Evolutionary conservation across 2,888 invertebrate genomes (phyloP).

Genomic region (Cryptus armator): DNA sequence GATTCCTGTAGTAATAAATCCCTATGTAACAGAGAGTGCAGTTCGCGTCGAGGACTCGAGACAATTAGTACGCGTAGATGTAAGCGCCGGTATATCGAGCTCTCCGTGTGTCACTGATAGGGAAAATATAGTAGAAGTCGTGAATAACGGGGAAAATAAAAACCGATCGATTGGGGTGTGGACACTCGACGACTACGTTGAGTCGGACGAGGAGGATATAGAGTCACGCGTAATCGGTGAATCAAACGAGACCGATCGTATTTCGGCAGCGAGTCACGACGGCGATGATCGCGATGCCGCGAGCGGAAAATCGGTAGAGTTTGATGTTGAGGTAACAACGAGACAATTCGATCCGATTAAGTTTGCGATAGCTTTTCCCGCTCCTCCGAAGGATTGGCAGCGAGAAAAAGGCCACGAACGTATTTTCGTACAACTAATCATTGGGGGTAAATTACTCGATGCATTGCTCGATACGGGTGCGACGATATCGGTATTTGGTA

Average conservation of each 20-base stretch:
- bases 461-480: constrained; percentile 9
- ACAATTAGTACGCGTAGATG: no score
- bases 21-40: neutral
- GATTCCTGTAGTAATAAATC: neutral
- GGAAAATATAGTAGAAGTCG: neutral
- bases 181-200: neutral
- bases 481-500: constrained; percentile 4
- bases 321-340: no score
- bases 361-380: no score
- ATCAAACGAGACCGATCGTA: no score
- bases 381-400: neutral
- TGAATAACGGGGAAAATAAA: neutral
- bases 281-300: no score
- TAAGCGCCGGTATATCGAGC: neutral
- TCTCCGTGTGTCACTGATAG: neutral
- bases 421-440: neutral
- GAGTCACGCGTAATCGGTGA: no score
- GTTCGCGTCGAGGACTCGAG: neutral
- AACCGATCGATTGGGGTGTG: neutral
- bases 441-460: neutral
- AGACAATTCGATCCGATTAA: no score
- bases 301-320: no score
- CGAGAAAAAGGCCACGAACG: neutral
- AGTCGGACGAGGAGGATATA: neutral
- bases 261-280: no score